Percentiles rank a stretch among this genome's conserved stretches.
Evolutionary conservation across 2,888 invertebrate genomes (phyloP).

Genomic region (Tubulanus polymorphus): DNA sequence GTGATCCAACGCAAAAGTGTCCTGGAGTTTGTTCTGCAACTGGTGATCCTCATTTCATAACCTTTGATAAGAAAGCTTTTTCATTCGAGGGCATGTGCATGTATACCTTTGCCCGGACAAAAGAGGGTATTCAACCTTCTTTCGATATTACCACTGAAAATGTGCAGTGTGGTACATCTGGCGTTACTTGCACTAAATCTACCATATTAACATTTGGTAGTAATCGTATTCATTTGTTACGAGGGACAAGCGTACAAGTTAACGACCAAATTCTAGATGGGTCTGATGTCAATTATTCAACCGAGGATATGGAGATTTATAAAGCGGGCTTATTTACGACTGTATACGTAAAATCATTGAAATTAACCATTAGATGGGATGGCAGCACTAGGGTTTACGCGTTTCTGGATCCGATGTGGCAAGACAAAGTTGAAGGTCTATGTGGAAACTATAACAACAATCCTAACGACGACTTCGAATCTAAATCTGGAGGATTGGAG

Average conservation of each 20-base stretch:
- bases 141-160: conserved; percentile 73
- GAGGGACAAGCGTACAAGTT: too few relatives aligned
- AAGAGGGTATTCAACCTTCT: conserved; percentile 46
- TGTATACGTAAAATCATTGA: too few relatives aligned
- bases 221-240: too few relatives aligned
- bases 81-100: conserved; percentile 86
- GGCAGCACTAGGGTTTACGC: too few relatives aligned
- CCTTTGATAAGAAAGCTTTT: conserved; percentile 76
- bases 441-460: conserved; percentile 80
- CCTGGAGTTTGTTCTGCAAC: conserved; percentile 66
- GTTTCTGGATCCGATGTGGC: too few relatives aligned
- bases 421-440: conserved; percentile 67
- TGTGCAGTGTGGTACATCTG: conserved; percentile 77
- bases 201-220: too few relatives aligned
- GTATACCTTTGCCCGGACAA: conserved; percentile 59
- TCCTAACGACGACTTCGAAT: conserved; percentile 73
- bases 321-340: too few relatives aligned
- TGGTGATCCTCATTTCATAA: conserved; percentile 85
- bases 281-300: too few relatives aligned
- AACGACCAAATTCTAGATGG: too few relatives aligned
- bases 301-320: too few relatives aligned
- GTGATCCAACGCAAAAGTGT: conserved; percentile 56
- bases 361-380: too few relatives aligned
- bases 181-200: conserved; percentile 78
- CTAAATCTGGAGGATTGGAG: conserved; percentile 56